phyloP scores from a whole-genome alignment of 2,113 vertebrate genomes.

The Aptenodytes forsteri region DNA sequence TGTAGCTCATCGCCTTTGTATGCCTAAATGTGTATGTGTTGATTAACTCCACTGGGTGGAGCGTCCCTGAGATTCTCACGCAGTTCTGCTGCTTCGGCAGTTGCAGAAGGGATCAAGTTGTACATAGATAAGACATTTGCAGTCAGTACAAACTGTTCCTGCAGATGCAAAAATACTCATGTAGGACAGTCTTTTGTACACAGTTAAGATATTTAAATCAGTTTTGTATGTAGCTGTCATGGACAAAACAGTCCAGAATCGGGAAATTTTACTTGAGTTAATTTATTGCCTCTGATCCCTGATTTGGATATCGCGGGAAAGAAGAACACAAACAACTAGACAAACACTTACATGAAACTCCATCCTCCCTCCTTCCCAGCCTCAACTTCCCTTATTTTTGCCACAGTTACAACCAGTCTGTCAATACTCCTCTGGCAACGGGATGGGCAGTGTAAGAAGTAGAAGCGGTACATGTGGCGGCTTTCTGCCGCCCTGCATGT shows the following conservation, averaged over 20 bases:
- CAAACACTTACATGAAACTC: not conserved
- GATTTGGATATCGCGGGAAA: not conserved
- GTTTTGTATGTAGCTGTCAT: not conserved
- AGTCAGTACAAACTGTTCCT: not conserved
- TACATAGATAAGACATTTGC: not conserved
- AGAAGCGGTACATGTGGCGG: not conserved
- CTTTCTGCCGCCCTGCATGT: not conserved
- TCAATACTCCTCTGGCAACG: not conserved
- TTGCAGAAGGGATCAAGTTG: not conserved
- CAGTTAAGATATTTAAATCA: not conserved
- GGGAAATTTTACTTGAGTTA: not conserved
- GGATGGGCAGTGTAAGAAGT: accelerated
- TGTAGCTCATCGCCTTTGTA: not conserved
- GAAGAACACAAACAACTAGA: not conserved
- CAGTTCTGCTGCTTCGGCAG: not conserved
- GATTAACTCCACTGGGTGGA: not conserved
- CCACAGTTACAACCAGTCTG: not conserved
- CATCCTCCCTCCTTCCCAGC: not conserved
- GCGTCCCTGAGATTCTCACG: not conserved
- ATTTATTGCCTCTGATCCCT: not conserved
- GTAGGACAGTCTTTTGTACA: not conserved
- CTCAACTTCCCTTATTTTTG: not conserved
- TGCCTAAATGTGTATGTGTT: not conserved
- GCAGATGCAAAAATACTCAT: not conserved
- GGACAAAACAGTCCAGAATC: not conserved